Conservation (phyloP, 1,140 invertebrate species). For the Nasonia giraulti region DNA sequence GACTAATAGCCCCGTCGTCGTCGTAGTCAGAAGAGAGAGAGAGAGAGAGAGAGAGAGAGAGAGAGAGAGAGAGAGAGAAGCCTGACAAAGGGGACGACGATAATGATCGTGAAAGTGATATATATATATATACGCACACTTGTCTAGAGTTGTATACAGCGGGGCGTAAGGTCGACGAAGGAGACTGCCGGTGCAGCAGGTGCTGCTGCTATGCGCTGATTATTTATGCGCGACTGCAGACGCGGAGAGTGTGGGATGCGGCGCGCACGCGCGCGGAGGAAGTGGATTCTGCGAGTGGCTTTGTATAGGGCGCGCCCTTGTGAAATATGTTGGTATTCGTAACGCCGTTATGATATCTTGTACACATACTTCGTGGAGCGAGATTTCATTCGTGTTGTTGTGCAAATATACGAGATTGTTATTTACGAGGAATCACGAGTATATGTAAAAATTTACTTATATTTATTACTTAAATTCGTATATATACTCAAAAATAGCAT, state of each 20-base stretch:
- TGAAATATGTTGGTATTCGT: background rate
- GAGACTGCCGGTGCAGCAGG: constrained; percentile 46
- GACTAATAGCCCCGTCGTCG: background rate
- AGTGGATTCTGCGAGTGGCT: background rate
- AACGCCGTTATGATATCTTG: no score
- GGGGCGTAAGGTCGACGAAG: constrained; percentile 64
- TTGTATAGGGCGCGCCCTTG: background rate
- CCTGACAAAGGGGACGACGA: constrained; percentile 16
- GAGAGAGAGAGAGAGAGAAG: background rate
- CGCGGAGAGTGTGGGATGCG: background rate
- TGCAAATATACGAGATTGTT: no score
- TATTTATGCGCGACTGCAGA: background rate
- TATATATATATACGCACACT: constrained; percentile 33
- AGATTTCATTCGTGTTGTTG: no score
- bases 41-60: constrained; percentile 12
- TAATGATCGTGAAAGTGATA: constrained; percentile 59
- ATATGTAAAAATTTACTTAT: no score
- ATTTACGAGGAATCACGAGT: no score
- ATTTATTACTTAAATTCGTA: no score
- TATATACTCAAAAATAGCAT: no score
- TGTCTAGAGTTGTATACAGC: constrained; percentile 1
- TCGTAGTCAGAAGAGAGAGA: background rate
- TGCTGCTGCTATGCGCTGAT: background rate
- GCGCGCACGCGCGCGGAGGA: background rate
- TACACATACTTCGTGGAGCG: no score